phyloP scores from a whole-genome alignment of 1,140 invertebrate genomes.

The Palaemon carinicauda region DNA sequence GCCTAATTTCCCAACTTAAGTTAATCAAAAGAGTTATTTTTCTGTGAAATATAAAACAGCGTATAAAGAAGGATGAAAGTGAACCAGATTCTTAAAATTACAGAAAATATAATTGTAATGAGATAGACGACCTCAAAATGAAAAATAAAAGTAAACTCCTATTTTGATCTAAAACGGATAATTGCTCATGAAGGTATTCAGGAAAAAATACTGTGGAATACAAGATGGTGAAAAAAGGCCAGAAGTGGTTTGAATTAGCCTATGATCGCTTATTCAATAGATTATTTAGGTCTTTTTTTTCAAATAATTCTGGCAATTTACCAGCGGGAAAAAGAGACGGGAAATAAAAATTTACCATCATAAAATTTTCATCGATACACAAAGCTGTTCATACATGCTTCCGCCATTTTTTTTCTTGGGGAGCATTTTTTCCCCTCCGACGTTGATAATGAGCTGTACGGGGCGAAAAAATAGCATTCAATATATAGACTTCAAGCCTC shows the following conservation, averaged over 20 bases:
- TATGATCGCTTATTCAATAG: background rate
- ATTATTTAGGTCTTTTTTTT: background rate
- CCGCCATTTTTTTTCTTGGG: too few species aligned
- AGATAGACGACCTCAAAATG: too few species aligned
- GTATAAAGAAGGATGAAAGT: too few species aligned
- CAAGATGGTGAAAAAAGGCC: background rate
- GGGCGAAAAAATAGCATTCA: conserved; percentile 9
- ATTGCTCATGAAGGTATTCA: too few species aligned
- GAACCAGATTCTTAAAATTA: too few species aligned
- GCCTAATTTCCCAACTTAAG: too few species aligned
- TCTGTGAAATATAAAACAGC: too few species aligned
- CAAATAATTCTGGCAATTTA: background rate
- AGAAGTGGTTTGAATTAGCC: background rate
- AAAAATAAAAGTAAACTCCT: too few species aligned
- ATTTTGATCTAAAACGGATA: too few species aligned
- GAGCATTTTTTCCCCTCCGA: background rate
- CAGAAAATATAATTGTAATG: too few species aligned
- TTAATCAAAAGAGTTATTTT: too few species aligned
- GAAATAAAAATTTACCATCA: background rate
- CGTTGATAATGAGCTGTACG: conserved; percentile 1
- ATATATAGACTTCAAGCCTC: conserved; percentile 12
- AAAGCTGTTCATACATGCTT: conserved; percentile 12
- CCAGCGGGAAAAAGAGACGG: background rate
- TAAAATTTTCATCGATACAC: conserved; percentile 10
- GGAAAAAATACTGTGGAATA: background rate